Evolutionary conservation across 2,113 vertebrate genomes (phyloP).

Genomic region (Cavia aperea): DNA sequence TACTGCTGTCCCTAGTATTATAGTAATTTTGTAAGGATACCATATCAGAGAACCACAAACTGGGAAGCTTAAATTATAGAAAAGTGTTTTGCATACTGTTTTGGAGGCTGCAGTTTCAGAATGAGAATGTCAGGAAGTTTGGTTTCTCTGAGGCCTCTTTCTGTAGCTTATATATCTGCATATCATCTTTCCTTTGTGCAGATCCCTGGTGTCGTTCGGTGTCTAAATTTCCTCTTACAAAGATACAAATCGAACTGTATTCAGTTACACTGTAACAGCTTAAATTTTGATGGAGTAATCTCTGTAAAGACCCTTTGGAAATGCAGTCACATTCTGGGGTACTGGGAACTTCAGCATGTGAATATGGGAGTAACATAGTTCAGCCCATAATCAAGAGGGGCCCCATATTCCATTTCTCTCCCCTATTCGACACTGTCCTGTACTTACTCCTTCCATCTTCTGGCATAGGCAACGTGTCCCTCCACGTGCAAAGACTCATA

Average conservation of each 20-base stretch:
- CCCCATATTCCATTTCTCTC: no score
- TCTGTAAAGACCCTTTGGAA: neutral
- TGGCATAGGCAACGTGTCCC: neutral
- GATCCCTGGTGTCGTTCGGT: neutral
- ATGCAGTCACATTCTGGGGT: neutral
- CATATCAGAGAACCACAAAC: no score
- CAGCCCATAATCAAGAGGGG: neutral
- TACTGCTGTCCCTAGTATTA: neutral
- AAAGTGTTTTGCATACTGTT: neutral
- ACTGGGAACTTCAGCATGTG: neutral
- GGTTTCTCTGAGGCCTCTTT: neutral
- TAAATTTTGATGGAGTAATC: neutral
- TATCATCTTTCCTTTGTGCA: neutral
- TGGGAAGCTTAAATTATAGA: neutral
- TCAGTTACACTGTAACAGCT: neutral
- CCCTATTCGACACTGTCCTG: neutral
- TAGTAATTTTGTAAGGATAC: neutral
- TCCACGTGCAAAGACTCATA: no score
- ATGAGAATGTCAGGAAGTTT: neutral
- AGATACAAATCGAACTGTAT: neutral
- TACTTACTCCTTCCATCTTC: neutral
- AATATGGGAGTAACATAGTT: neutral
- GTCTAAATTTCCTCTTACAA: neutral
- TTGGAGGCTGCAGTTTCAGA: neutral
- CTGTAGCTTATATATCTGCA: neutral